Evolutionary conservation across 2,797 vertebrate genomes (phyloP), one percentile per base, ranked within the genome.

Genomic region (Falco naumanni): DNA sequence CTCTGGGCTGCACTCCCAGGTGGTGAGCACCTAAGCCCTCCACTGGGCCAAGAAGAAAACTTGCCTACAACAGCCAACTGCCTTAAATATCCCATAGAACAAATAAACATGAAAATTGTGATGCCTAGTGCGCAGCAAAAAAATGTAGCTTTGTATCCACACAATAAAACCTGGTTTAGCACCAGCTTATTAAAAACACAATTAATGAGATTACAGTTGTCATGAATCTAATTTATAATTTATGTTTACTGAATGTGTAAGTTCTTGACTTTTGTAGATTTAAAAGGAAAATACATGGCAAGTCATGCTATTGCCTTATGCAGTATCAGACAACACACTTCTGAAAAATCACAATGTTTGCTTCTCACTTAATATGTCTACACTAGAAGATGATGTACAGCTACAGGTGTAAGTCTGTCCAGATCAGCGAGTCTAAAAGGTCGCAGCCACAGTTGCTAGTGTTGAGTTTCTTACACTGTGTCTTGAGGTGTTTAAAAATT

Each of bases 391-490:
- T 98, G 97, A 97, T 89, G 53, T 93, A 95, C 95, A 97, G 95
- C 97, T 97, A 86, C 98, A 98, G 98, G 95, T 98, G 97, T 94
- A 91, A 96, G 85, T 90, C 91, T 94, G 69, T 95, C 91, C 85
- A 93, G 93, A 95, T 96, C 97, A 98, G 96, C 96, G 95, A 70
- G 76, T 97, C 96, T 89, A 79, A 98, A 99, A 99, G 98, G 98
- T 98, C 98, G 94, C 51, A 87, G 96, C 66, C 79, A 64, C 93
- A 93, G 85, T 88, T 97, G 85, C 84, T 87, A 90, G 97, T 97
- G 97, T 98, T 98, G 96, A 94, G 90, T 98, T 98, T 98, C 98
- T 96, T 97, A 83, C 70, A 96, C 96, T 96, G 94, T 95, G 65
- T 96, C 96, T 97, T 96, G 96, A 97, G 97, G 98, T 97, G 80